Conservation (phyloP, 2,797 vertebrate species). For the Leucoraja ocellata region DNA sequence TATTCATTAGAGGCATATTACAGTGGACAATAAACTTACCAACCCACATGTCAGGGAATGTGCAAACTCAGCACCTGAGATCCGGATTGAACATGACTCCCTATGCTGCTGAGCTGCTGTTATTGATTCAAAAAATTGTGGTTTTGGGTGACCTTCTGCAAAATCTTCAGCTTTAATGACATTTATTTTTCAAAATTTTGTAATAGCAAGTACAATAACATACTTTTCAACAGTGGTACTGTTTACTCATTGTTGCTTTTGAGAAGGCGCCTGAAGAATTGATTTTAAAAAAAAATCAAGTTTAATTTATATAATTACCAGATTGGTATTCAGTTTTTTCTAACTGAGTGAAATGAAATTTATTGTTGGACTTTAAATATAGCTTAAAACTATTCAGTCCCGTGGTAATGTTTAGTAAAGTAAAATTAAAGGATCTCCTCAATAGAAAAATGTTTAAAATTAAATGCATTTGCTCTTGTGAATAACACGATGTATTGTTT, state of each 20-base stretch:
- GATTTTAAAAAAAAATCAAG: no score
- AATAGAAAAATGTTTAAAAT: not conserved
- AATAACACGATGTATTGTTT: not conserved
- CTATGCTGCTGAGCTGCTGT: no score
- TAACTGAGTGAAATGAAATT: not conserved
- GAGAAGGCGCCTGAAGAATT: not conserved
- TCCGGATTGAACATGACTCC: no score
- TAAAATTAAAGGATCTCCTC: not conserved
- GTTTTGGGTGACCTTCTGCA: not conserved
- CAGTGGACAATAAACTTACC: no score
- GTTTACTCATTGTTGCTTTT: not conserved
- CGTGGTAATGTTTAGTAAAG: not conserved
- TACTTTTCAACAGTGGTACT: not conserved
- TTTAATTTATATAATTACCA: no score
- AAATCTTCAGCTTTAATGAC: not conserved
- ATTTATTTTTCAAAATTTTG: not conserved
- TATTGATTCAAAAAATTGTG: not conserved
- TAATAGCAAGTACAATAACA: not conserved
- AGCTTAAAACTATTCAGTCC: not conserved
- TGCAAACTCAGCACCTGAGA: no score
- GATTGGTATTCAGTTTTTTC: not conserved
- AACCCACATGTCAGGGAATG: not conserved
- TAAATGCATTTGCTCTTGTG: not conserved
- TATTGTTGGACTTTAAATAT: not conserved
- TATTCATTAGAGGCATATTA: no score